Conservation (phyloP, 53 echinoderm and acorn worm genomes). For the Henricia sp. region DNA sequence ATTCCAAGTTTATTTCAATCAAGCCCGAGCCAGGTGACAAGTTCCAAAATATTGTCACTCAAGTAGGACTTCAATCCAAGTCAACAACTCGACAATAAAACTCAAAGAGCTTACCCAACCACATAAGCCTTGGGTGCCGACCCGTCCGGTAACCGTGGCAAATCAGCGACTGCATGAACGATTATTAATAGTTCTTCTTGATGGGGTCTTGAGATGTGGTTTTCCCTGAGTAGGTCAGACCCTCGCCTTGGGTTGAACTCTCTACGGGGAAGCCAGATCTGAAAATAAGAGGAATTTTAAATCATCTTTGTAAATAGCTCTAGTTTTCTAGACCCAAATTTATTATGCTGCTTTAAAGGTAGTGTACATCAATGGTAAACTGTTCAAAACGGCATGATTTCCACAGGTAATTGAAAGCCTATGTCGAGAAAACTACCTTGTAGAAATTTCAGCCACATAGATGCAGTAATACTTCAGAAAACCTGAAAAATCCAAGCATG, state of each 20-base stretch:
- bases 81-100: too few relatives aligned
- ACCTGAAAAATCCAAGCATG: too few relatives aligned
- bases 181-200: conserved; percentile 76
- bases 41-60: too few relatives aligned
- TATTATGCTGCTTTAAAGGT: background rate
- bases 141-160: conserved; percentile 63
- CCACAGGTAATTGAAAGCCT: too few relatives aligned
- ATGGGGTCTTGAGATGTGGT: conserved; percentile 34
- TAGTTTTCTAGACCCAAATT: background rate
- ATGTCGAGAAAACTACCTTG: too few relatives aligned
- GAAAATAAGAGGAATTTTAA: background rate
- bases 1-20: too few relatives aligned
- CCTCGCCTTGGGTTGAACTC: conserved; percentile 28
- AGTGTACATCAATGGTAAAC: too few relatives aligned
- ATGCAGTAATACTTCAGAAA: too few relatives aligned
- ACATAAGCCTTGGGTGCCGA: conserved; percentile 76
- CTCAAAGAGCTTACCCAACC: conserved; percentile 59
- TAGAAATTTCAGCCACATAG: too few relatives aligned
- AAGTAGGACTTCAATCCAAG: too few relatives aligned
- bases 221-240: conserved; percentile 17
- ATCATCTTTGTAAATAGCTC: background rate
- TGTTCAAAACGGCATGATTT: too few relatives aligned
- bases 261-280: conserved; percentile 5
- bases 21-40: too few relatives aligned
- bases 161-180: conserved; percentile 74